A percentile compares a stretch with the other conserved stretches of the same genome.
Evolutionary conservation across 2,888 invertebrate species (phyloP).

Genomic region (Drosophila siamana): DNA sequence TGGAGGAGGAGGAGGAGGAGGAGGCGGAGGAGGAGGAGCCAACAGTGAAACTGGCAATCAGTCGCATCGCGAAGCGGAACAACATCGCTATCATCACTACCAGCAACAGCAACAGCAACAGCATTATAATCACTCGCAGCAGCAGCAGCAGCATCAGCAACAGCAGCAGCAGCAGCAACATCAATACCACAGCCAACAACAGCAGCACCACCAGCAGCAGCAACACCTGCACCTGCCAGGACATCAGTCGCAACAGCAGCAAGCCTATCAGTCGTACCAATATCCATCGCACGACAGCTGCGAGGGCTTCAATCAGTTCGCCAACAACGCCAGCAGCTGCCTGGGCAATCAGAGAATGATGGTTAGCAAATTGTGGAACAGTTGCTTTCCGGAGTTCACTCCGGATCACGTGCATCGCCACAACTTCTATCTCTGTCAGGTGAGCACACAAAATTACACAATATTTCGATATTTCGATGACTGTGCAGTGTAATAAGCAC

Average conservation of each 20-base stretch:
- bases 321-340: slow-evolving; percentile 80
- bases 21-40: slow-evolving; percentile 9
- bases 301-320: slow-evolving; percentile 82
- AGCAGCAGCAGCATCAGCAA: slow-evolving; percentile 59
- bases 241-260: slow-evolving; percentile 63
- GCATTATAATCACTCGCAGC: slow-evolving; percentile 47
- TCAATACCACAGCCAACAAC: slow-evolving; percentile 50
- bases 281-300: slow-evolving; percentile 80
- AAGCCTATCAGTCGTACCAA: slow-evolving; percentile 66
- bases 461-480: too few relatives aligned
- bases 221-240: slow-evolving; percentile 60
- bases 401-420: slow-evolving; percentile 85
- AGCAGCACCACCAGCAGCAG: slow-evolving; percentile 56
- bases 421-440: slow-evolving; percentile 85
- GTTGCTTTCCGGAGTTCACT: slow-evolving; percentile 85
- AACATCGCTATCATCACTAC: slow-evolving; percentile 65
- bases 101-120: slow-evolving; percentile 55
- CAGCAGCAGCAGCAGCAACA: slow-evolving; percentile 50
- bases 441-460: slow-evolving; percentile 50
- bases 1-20: not conserved
- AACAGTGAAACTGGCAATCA: slow-evolving; percentile 34
- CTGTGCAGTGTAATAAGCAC: too few relatives aligned
- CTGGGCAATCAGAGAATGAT: slow-evolving; percentile 85
- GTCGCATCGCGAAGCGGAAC: slow-evolving; percentile 56
- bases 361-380: slow-evolving; percentile 86